Conservation (phyloP, 2,113 vertebrate species). For the Shinisaurus crocodilurus region DNA sequence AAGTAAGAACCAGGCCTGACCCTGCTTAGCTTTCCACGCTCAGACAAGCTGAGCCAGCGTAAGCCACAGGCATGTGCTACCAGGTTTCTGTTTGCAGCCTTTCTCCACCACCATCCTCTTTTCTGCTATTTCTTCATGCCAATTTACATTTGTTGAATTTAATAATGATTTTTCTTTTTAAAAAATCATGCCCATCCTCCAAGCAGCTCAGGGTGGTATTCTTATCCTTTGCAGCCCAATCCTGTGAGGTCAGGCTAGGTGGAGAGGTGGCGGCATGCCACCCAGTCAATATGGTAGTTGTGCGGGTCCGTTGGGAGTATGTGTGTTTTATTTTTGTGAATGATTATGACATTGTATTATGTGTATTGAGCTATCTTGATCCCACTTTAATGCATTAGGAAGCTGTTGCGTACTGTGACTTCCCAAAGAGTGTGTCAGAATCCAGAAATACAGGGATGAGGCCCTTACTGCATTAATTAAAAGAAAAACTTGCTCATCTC, state of each 20-base stretch:
- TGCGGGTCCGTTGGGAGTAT: not conserved
- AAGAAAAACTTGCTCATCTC: not conserved
- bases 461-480: not conserved
- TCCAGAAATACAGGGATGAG: not conserved
- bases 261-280: not conserved
- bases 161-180: not conserved
- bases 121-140: not conserved
- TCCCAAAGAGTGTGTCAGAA: not conserved
- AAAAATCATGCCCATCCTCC: not conserved
- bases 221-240: not conserved
- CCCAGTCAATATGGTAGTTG: too few relatives aligned
- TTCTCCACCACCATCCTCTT: too few relatives aligned
- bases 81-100: not conserved
- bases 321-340: not conserved
- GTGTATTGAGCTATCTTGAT: not conserved
- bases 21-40: too few relatives aligned
- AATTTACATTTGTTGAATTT: not conserved
- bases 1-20: too few relatives aligned
- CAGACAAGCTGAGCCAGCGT: too few relatives aligned
- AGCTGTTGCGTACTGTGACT: not conserved
- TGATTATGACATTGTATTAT: not conserved
- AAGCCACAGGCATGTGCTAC: not conserved
- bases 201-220: not conserved
- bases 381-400: not conserved
- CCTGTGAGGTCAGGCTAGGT: not conserved